Base-by-base conservation (phyloP, 2,113 vertebrate species). In the Oryzias javanicus region DNA sequence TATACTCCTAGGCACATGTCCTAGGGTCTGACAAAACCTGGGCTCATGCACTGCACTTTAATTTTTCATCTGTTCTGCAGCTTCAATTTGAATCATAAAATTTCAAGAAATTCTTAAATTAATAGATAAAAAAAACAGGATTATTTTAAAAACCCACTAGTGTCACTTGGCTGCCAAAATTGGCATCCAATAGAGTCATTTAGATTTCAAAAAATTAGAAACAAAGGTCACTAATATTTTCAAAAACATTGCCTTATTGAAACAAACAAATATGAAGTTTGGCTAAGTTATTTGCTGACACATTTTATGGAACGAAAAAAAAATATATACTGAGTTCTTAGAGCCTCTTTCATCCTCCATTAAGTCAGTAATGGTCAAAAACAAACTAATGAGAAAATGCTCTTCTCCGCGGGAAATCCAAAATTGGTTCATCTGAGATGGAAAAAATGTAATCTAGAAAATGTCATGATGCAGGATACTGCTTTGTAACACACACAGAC, bases 321-420 rank as follows among this genome's bases (percentile, higher is more conserved):
- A 40, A 56, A n/a, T n/a, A n/a, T 25, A 55, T 35, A 53, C 25
- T 13, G 35, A 4, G 47, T 60, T 27, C 61, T 74, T 49, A 72
- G 47, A 65, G 63, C 53, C 74, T 72, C 35, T 55, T 75, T 84
- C 72, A 84, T 50, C 73, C 79, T 67, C 57, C 80, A 84, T 77
- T 75, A 67, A 72, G 67, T 68, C 71, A n/a, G 61, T 80, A 79
- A 87, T 79, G 67, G 60, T 42, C 54, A 75, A 60, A 69, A 63
- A 66, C 50, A 67, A 52, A 53, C 64, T 78, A 62, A 76, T 79
- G 66, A 76, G 65, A 78, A 83, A 81, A 76, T 60, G 49, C 66
- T 60, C 68, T 63, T 50, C 49, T 72, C 50, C 4, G 24, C 22
- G 29, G 69, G 65, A 74, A 80, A 53, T 47, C 48, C 60, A 67